Percentiles rank a stretch among this genome's conserved stretches.
Evolutionary conservation across 2,113 vertebrate genomes (phyloP).

Genomic region (Mus spicilegus): DNA sequence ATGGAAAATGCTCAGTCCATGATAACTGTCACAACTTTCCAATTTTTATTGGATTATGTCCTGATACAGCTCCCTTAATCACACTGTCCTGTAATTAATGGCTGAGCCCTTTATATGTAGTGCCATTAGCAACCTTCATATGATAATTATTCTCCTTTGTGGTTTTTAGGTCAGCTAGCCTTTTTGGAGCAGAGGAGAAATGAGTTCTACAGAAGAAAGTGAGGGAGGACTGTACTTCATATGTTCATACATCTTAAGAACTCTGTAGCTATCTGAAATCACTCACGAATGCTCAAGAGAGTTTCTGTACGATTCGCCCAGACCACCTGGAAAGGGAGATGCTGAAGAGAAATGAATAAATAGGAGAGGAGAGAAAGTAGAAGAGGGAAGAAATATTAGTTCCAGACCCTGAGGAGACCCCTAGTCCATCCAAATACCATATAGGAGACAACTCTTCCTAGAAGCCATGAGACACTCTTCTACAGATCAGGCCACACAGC

Average conservation of each 20-base stretch:
- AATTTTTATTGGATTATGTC: neutral
- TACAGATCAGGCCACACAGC: neutral
- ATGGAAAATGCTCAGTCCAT: neutral
- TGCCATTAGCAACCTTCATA: neutral
- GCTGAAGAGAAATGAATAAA: neutral
- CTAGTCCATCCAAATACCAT: neutral
- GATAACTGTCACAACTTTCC: neutral
- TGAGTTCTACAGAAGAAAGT: neutral
- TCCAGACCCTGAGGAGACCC: neutral
- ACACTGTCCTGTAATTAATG: neutral
- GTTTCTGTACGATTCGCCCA: neutral
- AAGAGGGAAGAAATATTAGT: neutral
- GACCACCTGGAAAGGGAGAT: neutral
- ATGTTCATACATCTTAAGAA: neutral
- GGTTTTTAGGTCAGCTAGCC: neutral
- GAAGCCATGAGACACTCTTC: neutral
- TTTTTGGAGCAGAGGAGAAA: neutral
- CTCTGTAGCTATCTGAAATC: neutral
- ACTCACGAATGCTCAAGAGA: neutral
- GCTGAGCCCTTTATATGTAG: neutral
- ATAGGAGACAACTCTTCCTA: neutral
- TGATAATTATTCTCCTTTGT: neutral
- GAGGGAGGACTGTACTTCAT: neutral
- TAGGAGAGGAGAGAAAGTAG: neutral
- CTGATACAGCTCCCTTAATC: neutral